These are phyloP conservation scores for Antheraea mylitta DNA, from an alignment of 1,140 invertebrate species.

Conservation along the genomic window DNA sequence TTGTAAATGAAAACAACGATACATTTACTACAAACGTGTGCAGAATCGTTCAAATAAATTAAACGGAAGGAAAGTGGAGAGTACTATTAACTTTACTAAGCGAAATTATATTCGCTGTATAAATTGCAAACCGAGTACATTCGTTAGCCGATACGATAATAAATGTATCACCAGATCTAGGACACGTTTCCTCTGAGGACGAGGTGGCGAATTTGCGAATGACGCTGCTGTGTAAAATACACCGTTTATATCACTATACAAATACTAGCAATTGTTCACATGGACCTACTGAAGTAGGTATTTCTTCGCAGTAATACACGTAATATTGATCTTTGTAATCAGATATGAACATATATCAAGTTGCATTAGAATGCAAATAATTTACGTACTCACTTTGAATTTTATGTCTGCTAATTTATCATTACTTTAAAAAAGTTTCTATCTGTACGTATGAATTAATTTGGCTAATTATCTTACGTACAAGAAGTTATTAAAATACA, in stretches of 20 bases:
- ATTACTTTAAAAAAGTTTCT: too few relatives aligned
- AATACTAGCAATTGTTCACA: too few relatives aligned
- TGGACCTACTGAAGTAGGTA: too few relatives aligned
- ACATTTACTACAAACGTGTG: not conserved
- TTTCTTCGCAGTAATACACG: not conserved
- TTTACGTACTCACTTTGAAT: not conserved
- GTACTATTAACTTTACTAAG: conserved; percentile 12
- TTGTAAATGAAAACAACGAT: not conserved
- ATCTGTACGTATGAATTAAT: too few relatives aligned
- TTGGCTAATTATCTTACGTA: too few relatives aligned
- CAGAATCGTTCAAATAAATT: not conserved
- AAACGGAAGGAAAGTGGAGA: conserved; percentile 6
- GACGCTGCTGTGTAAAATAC: conserved; percentile 13
- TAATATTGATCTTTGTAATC: conserved; percentile 1
- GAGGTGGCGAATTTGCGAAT: conserved; percentile 60
- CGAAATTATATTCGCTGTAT: conserved; percentile 22
- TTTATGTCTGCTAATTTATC: not conserved
- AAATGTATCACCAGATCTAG: conserved; percentile 41
- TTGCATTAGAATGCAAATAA: not conserved
- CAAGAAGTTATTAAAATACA: too few relatives aligned
- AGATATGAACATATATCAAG: not conserved
- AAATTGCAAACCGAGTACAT: conserved; percentile 31
- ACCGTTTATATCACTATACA: not conserved
- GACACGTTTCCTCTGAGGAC: conserved; percentile 53
- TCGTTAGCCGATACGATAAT: conserved; percentile 38